Base-by-base conservation (phyloP, 1,140 invertebrate genomes). In the Drosophila murphyi region DNA sequence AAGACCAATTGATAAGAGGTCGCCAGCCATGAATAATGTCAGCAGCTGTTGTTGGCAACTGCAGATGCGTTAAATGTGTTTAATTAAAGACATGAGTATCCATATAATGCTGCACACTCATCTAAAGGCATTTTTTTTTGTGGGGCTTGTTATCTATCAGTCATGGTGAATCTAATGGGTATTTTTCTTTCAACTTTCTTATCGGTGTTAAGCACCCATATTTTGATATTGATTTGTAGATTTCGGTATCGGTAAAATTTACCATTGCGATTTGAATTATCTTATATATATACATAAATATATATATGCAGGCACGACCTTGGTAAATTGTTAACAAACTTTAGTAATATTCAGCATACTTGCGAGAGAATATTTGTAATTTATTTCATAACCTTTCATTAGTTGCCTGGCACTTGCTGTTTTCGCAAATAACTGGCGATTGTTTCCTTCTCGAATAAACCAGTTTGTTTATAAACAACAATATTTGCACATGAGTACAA, bases 401-500 rank as follows among this genome's bases (percentile, higher is more conserved):
- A 52, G 67, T 75, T 54, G 52, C 52, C 51, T 54, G 6, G 47
- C 41, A 48, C 54, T 2, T 5, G 39, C 63, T 62, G 47, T 59
- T 63, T 71, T 12, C 48, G 34, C 63, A 69, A 48, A 50, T 54
- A 67, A 50, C 57, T 70, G 51, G 4, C 35, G 62, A 57, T 57
- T 47, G 56, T 63, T 75, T 75, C 52, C 72, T 75, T 64, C 50
- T 64, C 29, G 34, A 59, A 51, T 29, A 69, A 71, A 64, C 72
- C 32, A 35, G 72, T 75, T 72, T 75, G 68, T 71, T 75, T 75
- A 75, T 59, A 75, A 75, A 75, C 67, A 75, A 64, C 35, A 64
- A 52, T 59, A 63, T 75, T 75, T 70, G 34, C 59, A 52, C 59
- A 52, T 70, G n/a, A 41, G 20, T 20, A 20, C 20, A 20, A 20